These are phyloP conservation scores for Crossocerus cetratus DNA, from an alignment of 2,888 invertebrate species.

Conservation along the genomic window DNA sequence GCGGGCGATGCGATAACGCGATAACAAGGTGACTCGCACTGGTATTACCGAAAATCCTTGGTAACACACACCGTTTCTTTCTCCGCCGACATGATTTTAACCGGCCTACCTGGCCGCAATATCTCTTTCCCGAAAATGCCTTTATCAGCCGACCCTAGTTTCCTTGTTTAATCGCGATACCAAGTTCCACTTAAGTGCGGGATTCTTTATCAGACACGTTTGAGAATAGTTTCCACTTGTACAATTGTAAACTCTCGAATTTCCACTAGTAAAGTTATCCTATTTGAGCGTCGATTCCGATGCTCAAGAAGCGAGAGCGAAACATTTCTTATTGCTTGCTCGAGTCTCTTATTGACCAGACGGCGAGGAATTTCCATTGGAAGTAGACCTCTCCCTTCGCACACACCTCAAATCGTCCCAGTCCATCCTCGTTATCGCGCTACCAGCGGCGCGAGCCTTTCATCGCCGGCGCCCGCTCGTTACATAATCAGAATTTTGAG, in stretches of 20 bases:
- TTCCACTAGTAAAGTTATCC: too few relatives aligned
- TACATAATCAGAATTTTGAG: conserved; percentile 46
- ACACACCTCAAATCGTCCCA: background rate
- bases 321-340: too few relatives aligned
- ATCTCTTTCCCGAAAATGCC: background rate
- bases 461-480: conserved; percentile 35
- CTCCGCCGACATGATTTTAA: background rate
- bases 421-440: conserved; percentile 31
- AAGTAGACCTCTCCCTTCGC: too few relatives aligned
- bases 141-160: background rate
- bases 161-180: background rate
- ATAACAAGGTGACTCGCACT: conserved; percentile 58
- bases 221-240: background rate
- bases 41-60: conserved; percentile 62
- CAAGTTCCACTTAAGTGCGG: background rate
- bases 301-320: too few relatives aligned
- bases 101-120: background rate
- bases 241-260: too few relatives aligned
- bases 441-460: conserved; percentile 27
- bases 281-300: too few relatives aligned
- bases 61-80: background rate
- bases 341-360: too few relatives aligned
- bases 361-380: background rate
- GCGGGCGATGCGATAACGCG: conserved; percentile 63
- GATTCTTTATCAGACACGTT: background rate